These are phyloP conservation scores for Silurus aristotelis DNA, from an alignment of 2,797 vertebrate species.

Conservation along the genomic window DNA sequence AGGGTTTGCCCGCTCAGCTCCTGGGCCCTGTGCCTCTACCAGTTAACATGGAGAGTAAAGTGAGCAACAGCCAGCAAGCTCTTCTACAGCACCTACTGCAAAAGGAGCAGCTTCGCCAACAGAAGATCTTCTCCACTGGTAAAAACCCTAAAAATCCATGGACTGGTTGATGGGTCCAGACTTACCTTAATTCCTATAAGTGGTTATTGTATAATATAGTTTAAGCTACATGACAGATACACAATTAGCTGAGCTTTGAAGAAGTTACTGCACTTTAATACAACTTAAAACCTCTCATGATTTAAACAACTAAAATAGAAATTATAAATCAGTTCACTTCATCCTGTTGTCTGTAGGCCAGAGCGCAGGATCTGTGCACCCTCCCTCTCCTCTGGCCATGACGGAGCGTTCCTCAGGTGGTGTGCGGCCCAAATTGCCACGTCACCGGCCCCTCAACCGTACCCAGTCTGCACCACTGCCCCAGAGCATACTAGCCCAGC, in stretches of 20 bases:
- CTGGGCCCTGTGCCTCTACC: constrained; percentile 81
- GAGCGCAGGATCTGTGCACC: constrained; percentile 84
- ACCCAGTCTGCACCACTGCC: constrained; percentile 97
- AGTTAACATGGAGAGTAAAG: constrained; percentile 86
- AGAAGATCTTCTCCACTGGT: constrained; percentile 92
- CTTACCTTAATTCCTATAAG: neutral
- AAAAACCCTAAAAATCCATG: constrained; percentile 53
- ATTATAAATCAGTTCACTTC: no score
- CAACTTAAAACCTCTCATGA: neutral
- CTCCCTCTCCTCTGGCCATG: constrained; percentile 87
- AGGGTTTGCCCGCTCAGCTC: constrained; percentile 84
- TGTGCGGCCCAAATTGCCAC: constrained; percentile 88
- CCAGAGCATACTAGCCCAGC: constrained; percentile 93
- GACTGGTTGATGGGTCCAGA: neutral
- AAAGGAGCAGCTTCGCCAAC: constrained; percentile 96
- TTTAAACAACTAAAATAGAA: neutral
- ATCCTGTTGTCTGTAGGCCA: constrained; percentile 65
- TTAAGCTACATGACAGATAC: neutral
- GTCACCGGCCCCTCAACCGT: constrained; percentile 92
- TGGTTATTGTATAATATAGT: neutral
- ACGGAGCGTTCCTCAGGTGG: constrained; percentile 85
- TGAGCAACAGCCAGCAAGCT: constrained; percentile 94
- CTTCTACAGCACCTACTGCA: constrained; percentile 95
- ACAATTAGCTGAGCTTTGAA: neutral
- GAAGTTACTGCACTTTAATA: neutral